Evolutionary conservation across 2,113 vertebrate genomes (phyloP), one percentile per base, ranked within the genome.

Genomic region (Nerophis ophidion): DNA sequence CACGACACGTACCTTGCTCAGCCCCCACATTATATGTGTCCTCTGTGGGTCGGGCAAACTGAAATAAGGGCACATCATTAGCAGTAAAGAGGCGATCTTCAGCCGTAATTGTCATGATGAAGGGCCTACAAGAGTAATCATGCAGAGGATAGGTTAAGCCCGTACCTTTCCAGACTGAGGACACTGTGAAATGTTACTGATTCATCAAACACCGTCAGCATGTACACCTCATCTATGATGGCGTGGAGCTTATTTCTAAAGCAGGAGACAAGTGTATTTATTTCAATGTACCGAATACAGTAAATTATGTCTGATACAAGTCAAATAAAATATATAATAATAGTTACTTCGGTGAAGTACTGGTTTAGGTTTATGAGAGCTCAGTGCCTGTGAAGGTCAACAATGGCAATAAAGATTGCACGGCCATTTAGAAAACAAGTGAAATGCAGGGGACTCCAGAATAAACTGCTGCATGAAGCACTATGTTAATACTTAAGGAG

Each of bases 41-140:
- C 94, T 92, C 88, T 93, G 92, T 14, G 94, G 93, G 80, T 98
- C 95, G 5, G 97, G 97, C 78, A 99, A 87, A 81, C 97, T 99
- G 90, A 46, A 76, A 87, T 57, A 64, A 81, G 13, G 58, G 53
- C 56, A 84, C 19, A 77, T 57, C 58, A 44, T 76, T 57, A 70
- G 57, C 68, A 63, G 69, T 68, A 72, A 61, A 66, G 59, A 70
- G 60, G 47, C 49, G 42, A 66, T 68, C 70, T 60, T 58, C 66
- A 53, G 59, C 8, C 50, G 57, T 60, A 49, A 34, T 46, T 60
- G 62, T 45, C 57, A 12, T 66, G 68, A 82, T 71, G 69, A 49
- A 65, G 45, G 53, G 56, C 55, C 26, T 54, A 45, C 77, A 44
- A 48, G n/a, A 66, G 52, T 66, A 59, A 61, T 70, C 46, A 55